These are phyloP conservation scores for Eira barbara DNA, from an alignment of 2,113 vertebrate genomes.

Conservation along the genomic window DNA sequence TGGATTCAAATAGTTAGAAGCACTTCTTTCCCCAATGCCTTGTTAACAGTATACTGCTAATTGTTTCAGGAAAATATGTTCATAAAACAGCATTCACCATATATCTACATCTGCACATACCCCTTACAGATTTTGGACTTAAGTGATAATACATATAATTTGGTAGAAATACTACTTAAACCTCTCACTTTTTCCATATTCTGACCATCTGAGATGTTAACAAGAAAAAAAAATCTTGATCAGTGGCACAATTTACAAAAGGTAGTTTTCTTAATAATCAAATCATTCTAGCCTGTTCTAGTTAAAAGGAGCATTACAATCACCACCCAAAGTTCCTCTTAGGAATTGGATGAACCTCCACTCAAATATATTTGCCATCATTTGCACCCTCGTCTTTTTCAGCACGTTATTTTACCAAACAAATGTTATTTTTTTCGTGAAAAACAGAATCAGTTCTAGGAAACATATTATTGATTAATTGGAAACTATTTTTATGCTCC, in stretches of 20 bases:
- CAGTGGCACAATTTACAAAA: background rate
- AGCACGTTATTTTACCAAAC: background rate
- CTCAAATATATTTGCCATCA: rapidly evolving
- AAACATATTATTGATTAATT: background rate
- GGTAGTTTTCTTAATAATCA: background rate
- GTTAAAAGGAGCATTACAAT: background rate
- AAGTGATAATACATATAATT: background rate
- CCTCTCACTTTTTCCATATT: background rate
- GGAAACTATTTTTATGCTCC: background rate
- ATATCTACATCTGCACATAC: rapidly evolving
- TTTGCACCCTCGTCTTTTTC: background rate
- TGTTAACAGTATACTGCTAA: background rate
- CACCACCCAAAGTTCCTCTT: background rate
- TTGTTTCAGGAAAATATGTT: background rate
- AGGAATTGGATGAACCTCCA: background rate
- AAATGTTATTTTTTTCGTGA: background rate
- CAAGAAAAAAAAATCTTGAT: background rate
- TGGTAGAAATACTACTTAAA: background rate
- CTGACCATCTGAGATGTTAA: background rate
- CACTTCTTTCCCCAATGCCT: background rate
- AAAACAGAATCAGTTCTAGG: background rate
- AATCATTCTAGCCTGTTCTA: background rate
- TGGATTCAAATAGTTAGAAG: background rate
- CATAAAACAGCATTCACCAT: background rate
- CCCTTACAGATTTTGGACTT: background rate